Conservation (phyloP, 2,113 vertebrate genomes). For the Corythornis cristatus region DNA sequence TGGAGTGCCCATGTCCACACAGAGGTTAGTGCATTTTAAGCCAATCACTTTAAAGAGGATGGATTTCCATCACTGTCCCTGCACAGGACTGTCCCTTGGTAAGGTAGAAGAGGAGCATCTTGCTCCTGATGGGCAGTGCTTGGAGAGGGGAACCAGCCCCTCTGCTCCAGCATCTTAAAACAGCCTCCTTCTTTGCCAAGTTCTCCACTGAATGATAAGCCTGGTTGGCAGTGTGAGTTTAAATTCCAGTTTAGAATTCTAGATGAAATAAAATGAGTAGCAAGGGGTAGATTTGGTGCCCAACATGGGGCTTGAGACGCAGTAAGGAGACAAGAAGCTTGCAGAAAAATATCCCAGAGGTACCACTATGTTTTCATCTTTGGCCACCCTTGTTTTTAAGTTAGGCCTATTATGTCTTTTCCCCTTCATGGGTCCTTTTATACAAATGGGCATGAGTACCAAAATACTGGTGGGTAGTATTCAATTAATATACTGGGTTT, state of each 20-base stretch:
- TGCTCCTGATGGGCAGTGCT: not conserved
- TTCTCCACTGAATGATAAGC: not conserved
- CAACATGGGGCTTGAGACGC: too few species aligned
- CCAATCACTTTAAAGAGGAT: not conserved
- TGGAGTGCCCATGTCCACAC: conserved; percentile 10
- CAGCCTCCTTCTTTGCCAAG: not conserved
- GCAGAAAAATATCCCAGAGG: too few species aligned
- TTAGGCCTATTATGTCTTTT: too few species aligned
- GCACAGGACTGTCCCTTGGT: not conserved
- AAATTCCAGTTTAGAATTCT: not conserved
- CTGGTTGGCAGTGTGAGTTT: not conserved
- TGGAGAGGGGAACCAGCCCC: not conserved
- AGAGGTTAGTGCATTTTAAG: conserved; percentile 32
- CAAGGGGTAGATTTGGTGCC: too few species aligned
- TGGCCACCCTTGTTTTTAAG: too few species aligned
- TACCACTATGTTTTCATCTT: too few species aligned
- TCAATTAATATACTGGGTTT: too few species aligned
- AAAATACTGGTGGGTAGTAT: too few species aligned
- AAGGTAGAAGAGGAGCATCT: not conserved
- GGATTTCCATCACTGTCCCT: not conserved
- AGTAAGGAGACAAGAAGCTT: too few species aligned
- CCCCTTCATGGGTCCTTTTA: too few species aligned
- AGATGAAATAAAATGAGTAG: not conserved
- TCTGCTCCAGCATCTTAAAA: not conserved
- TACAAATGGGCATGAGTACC: too few species aligned